These are phyloP conservation scores for Crambe crambe DNA, from an alignment of 37 sponge, comb jelly and placozoan genomes.

Conservation along the genomic window DNA sequence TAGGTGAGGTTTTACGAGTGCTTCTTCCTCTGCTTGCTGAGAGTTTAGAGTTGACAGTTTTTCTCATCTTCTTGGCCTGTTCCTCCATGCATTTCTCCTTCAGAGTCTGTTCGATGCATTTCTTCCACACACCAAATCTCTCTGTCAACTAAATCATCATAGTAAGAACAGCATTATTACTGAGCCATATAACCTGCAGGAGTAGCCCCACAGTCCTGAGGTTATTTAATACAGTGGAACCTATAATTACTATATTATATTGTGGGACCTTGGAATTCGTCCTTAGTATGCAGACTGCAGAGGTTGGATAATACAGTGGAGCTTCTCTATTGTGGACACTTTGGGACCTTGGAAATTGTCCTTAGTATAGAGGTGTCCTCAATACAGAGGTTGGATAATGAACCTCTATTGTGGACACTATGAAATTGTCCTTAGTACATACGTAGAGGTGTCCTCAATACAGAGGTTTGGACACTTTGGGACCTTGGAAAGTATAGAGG, in stretches of 20 bases:
- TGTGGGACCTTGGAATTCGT: not conserved
- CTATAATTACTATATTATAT: not conserved
- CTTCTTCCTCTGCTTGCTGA: not conserved
- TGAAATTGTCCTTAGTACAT: no score
- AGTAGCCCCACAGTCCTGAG: no score
- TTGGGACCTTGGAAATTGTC: no score
- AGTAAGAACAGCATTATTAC: no score
- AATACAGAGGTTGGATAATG: not conserved
- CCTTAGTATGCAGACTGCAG: not conserved
- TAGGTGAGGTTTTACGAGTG: not conserved
- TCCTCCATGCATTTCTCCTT: conserved; percentile 45
- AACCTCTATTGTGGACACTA: no score
- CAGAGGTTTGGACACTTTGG: no score
- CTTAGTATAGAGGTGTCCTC: not conserved
- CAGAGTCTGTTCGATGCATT: conserved; percentile 17
- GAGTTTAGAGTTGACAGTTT: not conserved
- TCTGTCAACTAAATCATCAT: conserved; percentile 15
- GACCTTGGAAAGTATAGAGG: no score
- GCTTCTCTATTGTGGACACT: no score
- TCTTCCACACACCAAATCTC: conserved; percentile 22
- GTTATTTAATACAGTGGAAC: no score
- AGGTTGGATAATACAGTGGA: no score
- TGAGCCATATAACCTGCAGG: no score
- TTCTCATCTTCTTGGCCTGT: conserved; percentile 10
- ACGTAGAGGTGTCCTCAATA: not conserved